These are phyloP conservation scores for Microhierax caerulescens DNA, from an alignment of 2,797 vertebrate species.

Conservation along the genomic window DNA sequence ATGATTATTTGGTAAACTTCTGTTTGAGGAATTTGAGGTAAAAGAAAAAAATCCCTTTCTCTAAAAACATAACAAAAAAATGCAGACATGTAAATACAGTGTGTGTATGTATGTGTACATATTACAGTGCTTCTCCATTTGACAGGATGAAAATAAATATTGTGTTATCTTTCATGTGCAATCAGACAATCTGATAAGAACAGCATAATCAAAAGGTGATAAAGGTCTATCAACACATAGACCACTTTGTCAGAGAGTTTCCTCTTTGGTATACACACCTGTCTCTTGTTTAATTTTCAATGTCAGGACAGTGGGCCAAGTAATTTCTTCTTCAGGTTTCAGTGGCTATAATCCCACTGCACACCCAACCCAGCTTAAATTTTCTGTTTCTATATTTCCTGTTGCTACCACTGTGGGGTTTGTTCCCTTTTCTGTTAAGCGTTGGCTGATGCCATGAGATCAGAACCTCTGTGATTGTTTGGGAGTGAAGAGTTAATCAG, in stretches of 20 bases:
- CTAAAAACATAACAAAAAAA: not conserved
- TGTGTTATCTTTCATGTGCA: not conserved
- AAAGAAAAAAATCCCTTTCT: not conserved
- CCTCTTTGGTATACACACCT: not conserved
- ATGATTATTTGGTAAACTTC: not conserved
- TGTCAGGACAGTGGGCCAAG: not conserved
- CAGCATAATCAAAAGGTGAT: not conserved
- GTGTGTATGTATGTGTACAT: not conserved
- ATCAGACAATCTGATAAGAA: not conserved
- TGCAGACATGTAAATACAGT: not conserved
- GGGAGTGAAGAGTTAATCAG: not conserved
- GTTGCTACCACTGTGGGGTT: not conserved
- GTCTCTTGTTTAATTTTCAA: not conserved
- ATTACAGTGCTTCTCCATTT: not conserved
- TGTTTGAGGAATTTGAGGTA: not conserved
- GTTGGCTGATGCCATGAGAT: not conserved
- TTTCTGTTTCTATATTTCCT: not conserved
- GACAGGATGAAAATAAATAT: not conserved
- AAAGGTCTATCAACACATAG: not conserved
- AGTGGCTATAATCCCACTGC: not conserved
- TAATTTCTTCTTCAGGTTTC: not conserved
- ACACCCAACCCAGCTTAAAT: not conserved
- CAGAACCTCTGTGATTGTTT: not conserved
- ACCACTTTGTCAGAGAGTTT: not conserved
- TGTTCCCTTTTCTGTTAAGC: not conserved